phyloP scores from a whole-genome alignment of 2,797 vertebrate genomes.

The Poeciliopsis gracilis region DNA sequence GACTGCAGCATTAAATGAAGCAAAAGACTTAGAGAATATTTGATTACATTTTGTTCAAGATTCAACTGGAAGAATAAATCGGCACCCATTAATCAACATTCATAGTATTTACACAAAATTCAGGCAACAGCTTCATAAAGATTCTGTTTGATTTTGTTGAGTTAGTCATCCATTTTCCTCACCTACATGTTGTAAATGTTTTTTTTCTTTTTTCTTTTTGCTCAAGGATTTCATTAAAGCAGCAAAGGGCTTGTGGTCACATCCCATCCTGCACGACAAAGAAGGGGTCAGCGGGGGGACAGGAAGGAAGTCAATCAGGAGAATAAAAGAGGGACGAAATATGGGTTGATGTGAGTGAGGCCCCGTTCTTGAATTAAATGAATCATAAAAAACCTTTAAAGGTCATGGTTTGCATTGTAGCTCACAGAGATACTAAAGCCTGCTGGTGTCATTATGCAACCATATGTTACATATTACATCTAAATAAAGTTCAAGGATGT shows the following conservation, averaged over 20 bases:
- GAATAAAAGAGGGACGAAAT: slow-evolving; percentile 30
- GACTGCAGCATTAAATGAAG: slow-evolving; percentile 19
- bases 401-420: slow-evolving; percentile 18
- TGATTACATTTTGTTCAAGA: background rate
- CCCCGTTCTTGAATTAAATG: background rate
- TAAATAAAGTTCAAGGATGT: slow-evolving; percentile 6
- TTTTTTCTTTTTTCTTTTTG: slow-evolving; percentile 10
- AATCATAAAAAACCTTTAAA: slow-evolving; percentile 15
- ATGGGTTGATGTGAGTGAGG: slow-evolving; percentile 16
- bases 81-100: slow-evolving; percentile 9
- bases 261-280: slow-evolving; percentile 42
- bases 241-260: slow-evolving; percentile 26
- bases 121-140: slow-evolving; percentile 29
- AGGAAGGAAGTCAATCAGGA: slow-evolving; percentile 46
- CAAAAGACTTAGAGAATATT: slow-evolving; percentile 5
- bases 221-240: slow-evolving; percentile 28
- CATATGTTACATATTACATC: slow-evolving; percentile 21
- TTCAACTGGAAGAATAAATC: slow-evolving; percentile 18
- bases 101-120: slow-evolving; percentile 20
- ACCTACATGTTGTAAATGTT: slow-evolving; percentile 12
- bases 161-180: slow-evolving; percentile 16
- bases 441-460: slow-evolving; percentile 21
- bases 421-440: slow-evolving; percentile 33
- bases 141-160: slow-evolving; percentile 1
- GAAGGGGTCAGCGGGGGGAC: background rate